Conservation (phyloP, 2,113 vertebrate genomes). For the Amia ocellicauda region DNA sequence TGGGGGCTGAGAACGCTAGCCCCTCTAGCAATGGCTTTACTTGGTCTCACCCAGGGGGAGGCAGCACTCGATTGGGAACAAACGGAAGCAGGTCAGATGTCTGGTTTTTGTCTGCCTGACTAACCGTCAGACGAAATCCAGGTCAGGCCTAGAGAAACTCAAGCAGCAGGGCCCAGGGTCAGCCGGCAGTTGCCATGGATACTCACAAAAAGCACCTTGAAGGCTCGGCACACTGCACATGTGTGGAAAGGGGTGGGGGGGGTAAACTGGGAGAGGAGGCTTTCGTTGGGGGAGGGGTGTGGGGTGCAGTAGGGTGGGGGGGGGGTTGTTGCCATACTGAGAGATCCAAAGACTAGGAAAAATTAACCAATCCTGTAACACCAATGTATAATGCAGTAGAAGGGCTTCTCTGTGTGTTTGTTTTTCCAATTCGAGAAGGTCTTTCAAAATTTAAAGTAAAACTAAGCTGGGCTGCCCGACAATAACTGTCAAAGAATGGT, state of each 20-base stretch:
- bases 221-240: conserved; percentile 57
- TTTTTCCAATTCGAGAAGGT: conserved; percentile 43
- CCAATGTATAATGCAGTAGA: conserved; percentile 48
- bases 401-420: conserved; percentile 39
- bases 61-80: conserved; percentile 23
- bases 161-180: conserved; percentile 50
- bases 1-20: background rate
- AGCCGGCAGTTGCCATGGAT: conserved; percentile 58
- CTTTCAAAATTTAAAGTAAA: conserved; percentile 51
- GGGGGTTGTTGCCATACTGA: conserved; percentile 61
- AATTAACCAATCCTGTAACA: conserved; percentile 51
- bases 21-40: too few species aligned
- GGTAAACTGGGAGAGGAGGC: too few species aligned
- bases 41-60: conserved; percentile 1
- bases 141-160: conserved; percentile 60
- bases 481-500: too few species aligned
- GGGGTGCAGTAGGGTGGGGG: conserved; percentile 46
- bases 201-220: conserved; percentile 58
- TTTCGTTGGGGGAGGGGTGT: too few species aligned
- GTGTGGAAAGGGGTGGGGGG: conserved; percentile 62
- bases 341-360: conserved; percentile 26
- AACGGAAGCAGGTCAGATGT: conserved; percentile 50
- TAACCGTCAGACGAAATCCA: conserved; percentile 54
- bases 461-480: too few species aligned
- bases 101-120: conserved; percentile 31